Base-by-base conservation (phyloP, 2,888 invertebrate genomes). In the Branchellion lobata region DNA sequence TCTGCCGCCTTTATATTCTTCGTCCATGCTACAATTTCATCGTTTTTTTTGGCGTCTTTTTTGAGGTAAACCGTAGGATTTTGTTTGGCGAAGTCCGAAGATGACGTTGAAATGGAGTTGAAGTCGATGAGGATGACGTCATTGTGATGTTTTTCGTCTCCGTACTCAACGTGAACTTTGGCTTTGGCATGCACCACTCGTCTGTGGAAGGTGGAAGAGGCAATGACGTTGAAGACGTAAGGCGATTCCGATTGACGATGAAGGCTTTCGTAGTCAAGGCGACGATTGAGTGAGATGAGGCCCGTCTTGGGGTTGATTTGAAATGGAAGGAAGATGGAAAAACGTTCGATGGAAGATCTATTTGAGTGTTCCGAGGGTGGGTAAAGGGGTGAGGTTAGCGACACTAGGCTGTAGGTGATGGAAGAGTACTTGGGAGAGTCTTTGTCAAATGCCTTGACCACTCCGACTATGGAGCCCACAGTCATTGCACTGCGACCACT, bases 401-500 rank as follows among this genome's bases (percentile, higher is more conserved):
- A n/a, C 18, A 47, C 8, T 14, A 75, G 34, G 1, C 57, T 34
- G 33, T 75, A 75, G 29, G 53, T 53, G 3, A 75, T 47, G 27
- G 47, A 11, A 8, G 75, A 34, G 21, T 27, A 51, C 29, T 29
- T 31, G 31, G 31, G 14, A 75, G 51, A 51, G 33, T 75, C 75
- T 51, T 27, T 75, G 29, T 75, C 75, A 18, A 75, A 51, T 21
- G 75, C 75, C 33, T 27, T 75, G 53, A 75, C 75, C n/a, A 29
- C 33, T 18, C 75, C 75, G n/a, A 75, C 53, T 29, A 53, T 29
- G 8, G 53, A 27, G 18, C 75, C 75, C 18, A 57, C 14, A 21
- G 31, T 1, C 11, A 14, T 47, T 1, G 75, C 34, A 2, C 47
- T 36, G 53, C 27, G 34, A 21, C 47, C 75, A 29, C 57, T 34